Base-by-base conservation (phyloP, 2,888 invertebrate genomes). In the Quadriops clusia region DNA sequence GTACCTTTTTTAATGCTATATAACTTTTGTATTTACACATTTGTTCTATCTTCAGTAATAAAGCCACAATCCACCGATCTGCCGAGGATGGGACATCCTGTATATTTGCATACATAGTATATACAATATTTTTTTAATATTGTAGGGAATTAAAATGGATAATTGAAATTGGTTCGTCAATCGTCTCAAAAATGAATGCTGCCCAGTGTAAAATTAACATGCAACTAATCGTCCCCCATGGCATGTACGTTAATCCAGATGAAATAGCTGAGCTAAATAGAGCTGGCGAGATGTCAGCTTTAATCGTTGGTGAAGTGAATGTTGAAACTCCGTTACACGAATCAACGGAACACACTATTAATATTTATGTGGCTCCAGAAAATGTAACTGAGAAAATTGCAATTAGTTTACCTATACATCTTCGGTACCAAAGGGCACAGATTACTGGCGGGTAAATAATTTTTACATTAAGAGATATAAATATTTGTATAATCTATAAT, bases 341-440 rank as follows among this genome's bases (percentile, higher is more conserved):
- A 38, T 58, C 63, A 1, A 43, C 41, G 17, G 48, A 46, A 23
- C 57, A 62, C 36, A 45, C 38, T 10, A 52, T 57, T 1, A 54
- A 57, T 34, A 45, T 64, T 24, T 63, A 50, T 41, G 40, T 61
- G 24, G 45, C 50, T 20, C 40, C 44, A 16, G 37, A 49, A 12
- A 42, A 49, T 17, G 45, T 48, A n/a, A n/a, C n/a, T 24, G 46
- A 53, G 4, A 53, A 50, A 35, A 46, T 57, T n/a, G 41, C 44
- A 9, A 37, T 63, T 8, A 49, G 44, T 10, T 39, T 67, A 23
- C 67, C 67, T 4, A 52, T 67, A 23, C 65, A 67, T 48, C 52
- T 65, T 32, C 46, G 67, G 16, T 67, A 67, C 41, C 66, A 67
- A 39, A 54, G 58, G 33, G 58, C 64, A 9, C 56, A 59, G 36